Conservation (phyloP, 2,113 vertebrate species). For the Meles meles region DNA sequence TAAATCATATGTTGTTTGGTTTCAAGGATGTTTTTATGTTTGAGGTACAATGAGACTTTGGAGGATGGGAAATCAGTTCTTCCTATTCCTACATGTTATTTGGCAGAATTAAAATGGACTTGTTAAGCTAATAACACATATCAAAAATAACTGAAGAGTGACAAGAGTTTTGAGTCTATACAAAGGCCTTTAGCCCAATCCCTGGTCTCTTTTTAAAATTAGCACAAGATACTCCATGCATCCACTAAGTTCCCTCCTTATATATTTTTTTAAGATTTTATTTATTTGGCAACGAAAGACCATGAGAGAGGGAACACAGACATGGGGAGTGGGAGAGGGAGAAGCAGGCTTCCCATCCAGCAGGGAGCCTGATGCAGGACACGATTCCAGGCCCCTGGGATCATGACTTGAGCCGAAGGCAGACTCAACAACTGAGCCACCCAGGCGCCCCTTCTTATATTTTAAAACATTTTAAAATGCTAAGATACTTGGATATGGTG, state of each 20-base stretch:
- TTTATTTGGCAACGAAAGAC: too few relatives aligned
- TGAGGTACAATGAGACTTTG: neutral
- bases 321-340: too few relatives aligned
- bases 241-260: neutral
- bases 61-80: neutral
- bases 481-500: neutral
- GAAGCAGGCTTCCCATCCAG: too few relatives aligned
- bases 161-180: neutral
- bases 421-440: too few relatives aligned
- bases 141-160: neutral
- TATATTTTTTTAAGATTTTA: neutral
- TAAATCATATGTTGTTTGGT: neutral
- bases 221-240: neutral
- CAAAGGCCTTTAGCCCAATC: neutral
- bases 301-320: too few relatives aligned
- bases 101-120: neutral
- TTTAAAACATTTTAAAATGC: neutral
- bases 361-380: too few relatives aligned
- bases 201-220: neutral
- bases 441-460: neutral
- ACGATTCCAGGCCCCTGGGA: too few relatives aligned
- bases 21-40: neutral
- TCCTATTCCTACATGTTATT: neutral
- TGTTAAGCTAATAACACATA: neutral
- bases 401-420: too few relatives aligned